Evolutionary conservation across 2,888 invertebrate species (phyloP), one percentile per base, ranked within the genome.

Genomic region (Choristoneura rosaceana): DNA sequence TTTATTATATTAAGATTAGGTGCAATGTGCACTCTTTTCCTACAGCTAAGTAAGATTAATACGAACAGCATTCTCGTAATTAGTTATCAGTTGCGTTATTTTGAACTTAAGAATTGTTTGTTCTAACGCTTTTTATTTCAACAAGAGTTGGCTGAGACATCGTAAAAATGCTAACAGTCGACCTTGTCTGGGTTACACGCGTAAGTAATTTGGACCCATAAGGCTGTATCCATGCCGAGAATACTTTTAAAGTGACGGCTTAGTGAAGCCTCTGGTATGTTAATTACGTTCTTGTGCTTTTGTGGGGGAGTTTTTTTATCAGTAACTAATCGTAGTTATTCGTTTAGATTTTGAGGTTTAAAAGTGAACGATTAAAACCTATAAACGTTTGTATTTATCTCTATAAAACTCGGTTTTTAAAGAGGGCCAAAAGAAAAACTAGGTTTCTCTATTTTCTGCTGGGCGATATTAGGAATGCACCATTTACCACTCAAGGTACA

Each of bases 111-210:
- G 43, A 8, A 15, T 5, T 41, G 41, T 66, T 25, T 66, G 25
- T n/a, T 66, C 45, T 17, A 15, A 33, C 45, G 43, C 25, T 55
- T 65, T 65, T 43, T 12, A 25, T 55, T 25, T 8, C 9, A 43
- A 43, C 65, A 14, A 2, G 45, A 61, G 17, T 4, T 45, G n/a
- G 45, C 25, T 10, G 45, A 8, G 25, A 58, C 41, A 15, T 33
- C n/a, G 45, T 67, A 67, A 67, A 67, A 59, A 65, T 33, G 14
- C 25, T 34, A 33, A 15, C 33, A 58, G 33, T n/a, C 9, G 66
- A 45, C 59, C 59, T 59, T 67, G 66, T 59, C 2, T 59, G 58
- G 17, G 14, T 8, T 55, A 25, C 61, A 62, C 41, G 33, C 15
- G 58, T 33, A 50, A 8, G 25, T 50, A 34, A 43, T 52, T 64